These are phyloP conservation scores for Rhinatrema bivittatum DNA, from an alignment of 2,797 vertebrate species.

Conservation along the genomic window DNA sequence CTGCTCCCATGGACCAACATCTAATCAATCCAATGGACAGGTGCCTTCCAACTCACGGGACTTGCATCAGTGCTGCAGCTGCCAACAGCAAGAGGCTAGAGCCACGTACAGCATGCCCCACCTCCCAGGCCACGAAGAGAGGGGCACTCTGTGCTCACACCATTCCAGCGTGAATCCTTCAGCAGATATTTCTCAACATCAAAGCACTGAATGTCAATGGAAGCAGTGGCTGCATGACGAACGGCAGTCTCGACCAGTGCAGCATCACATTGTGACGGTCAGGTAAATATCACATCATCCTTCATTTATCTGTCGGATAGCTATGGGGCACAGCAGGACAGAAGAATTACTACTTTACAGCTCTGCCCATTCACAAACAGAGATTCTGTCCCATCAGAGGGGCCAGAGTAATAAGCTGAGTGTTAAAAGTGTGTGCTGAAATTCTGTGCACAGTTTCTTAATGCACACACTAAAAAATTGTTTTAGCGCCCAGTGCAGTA, in stretches of 20 bases:
- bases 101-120: slow-evolving; percentile 35
- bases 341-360: neutral
- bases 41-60: slow-evolving; percentile 39
- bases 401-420: no score
- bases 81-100: slow-evolving; percentile 41
- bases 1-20: slow-evolving; percentile 21
- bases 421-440: no score
- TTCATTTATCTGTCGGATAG: neutral
- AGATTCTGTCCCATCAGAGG: no score
- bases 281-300: slow-evolving; percentile 69
- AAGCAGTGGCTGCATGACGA: slow-evolving; percentile 68
- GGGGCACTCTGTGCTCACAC: slow-evolving; percentile 47
- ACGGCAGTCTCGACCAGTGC: slow-evolving; percentile 54
- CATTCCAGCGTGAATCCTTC: slow-evolving; percentile 49
- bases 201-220: slow-evolving; percentile 57
- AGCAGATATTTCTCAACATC: slow-evolving; percentile 49
- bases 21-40: slow-evolving; percentile 45
- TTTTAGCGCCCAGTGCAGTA: no score
- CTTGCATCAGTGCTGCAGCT: slow-evolving; percentile 24
- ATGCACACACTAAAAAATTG: no score
- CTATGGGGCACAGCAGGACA: neutral
- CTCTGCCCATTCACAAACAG: no score
- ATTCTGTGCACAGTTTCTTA: no score
- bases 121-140: slow-evolving; percentile 42
- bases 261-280: slow-evolving; percentile 76